Percentiles rank a stretch among this genome's conserved stretches.
Conservation (phyloP, 2,888 invertebrate genomes). For the Nemotelus nigrinus region DNA sequence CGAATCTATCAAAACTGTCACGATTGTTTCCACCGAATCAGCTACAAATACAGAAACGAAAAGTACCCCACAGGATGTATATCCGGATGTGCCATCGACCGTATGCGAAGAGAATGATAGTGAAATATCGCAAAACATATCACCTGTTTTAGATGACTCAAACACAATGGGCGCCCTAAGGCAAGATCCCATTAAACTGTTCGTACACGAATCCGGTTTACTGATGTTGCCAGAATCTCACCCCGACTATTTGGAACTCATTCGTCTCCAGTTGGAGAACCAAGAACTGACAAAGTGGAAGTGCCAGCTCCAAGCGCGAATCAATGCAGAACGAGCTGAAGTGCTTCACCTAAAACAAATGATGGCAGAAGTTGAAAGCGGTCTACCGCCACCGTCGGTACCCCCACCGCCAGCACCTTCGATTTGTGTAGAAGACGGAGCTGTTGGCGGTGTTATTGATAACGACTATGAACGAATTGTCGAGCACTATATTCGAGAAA, state of each 20-base stretch:
- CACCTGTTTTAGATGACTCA: constrained; percentile 23
- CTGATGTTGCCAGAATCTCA: constrained; percentile 68
- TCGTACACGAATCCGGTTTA: constrained; percentile 57
- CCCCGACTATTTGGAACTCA: constrained; percentile 68
- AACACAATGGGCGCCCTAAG: not conserved
- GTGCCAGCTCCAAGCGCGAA: constrained; percentile 74
- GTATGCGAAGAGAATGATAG: constrained; percentile 49
- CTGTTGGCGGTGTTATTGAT: constrained; percentile 50
- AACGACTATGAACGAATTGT: constrained; percentile 66
- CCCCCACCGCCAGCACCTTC: constrained; percentile 62
- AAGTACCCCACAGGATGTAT: constrained; percentile 53
- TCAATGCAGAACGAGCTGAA: constrained; percentile 78
- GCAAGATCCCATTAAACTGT: constrained; percentile 53
- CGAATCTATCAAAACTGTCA: constrained; percentile 54
- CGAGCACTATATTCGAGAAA: constrained; percentile 71
- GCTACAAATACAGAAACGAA: constrained; percentile 54
- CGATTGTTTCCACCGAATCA: constrained; percentile 53
- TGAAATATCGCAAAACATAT: constrained; percentile 46
- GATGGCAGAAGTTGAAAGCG: constrained; percentile 58
- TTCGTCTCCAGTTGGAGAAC: constrained; percentile 73
- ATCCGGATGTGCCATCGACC: constrained; percentile 52
- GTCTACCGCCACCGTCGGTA: constrained; percentile 64
- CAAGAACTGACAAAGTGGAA: constrained; percentile 75
- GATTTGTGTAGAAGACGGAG: constrained; percentile 52
- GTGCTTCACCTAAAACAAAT: constrained; percentile 72